Conservation (phyloP, 2,797 vertebrate species). For the Etheostoma perlongum region DNA sequence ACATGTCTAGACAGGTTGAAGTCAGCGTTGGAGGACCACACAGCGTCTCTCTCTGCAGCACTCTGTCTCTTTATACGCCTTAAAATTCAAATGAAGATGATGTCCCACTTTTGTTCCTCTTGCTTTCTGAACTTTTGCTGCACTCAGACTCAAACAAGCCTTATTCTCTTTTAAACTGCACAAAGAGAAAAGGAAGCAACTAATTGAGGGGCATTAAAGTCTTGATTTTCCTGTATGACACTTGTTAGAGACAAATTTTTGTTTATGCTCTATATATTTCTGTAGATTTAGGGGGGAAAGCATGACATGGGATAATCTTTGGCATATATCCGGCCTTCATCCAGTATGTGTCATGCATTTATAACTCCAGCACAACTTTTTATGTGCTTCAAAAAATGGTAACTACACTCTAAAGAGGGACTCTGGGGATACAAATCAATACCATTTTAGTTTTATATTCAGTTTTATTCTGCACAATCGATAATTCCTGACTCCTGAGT, state of each 20-base stretch:
- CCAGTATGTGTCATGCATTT: slow-evolving; percentile 29
- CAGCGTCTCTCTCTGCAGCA: slow-evolving; percentile 13
- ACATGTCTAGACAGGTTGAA: slow-evolving; percentile 48
- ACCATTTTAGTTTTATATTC: slow-evolving; percentile 65
- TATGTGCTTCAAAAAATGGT: slow-evolving; percentile 45
- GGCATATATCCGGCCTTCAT: slow-evolving; percentile 18
- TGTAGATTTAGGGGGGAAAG: neutral
- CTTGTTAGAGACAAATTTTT: neutral
- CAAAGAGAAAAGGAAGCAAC: neutral
- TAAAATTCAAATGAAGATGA: slow-evolving; percentile 15
- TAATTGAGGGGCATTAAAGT: slow-evolving; percentile 9
- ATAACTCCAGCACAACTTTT: slow-evolving; percentile 36
- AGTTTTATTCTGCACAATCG: slow-evolving; percentile 52
- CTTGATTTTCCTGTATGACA: neutral
- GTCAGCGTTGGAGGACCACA: slow-evolving; percentile 42
- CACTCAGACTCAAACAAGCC: slow-evolving; percentile 3
- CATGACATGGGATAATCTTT: slow-evolving; percentile 9
- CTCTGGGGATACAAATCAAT: slow-evolving; percentile 57
- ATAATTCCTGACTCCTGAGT: slow-evolving; percentile 57
- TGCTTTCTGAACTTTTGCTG: neutral
- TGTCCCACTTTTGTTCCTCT: slow-evolving; percentile 13
- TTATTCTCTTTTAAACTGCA: neutral
- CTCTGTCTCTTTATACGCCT: slow-evolving; percentile 10
- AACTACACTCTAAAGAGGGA: slow-evolving; percentile 50
- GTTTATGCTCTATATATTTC: neutral